phyloP scores from a whole-genome alignment of 2,113 vertebrate species.

The Crotalus tigris region DNA sequence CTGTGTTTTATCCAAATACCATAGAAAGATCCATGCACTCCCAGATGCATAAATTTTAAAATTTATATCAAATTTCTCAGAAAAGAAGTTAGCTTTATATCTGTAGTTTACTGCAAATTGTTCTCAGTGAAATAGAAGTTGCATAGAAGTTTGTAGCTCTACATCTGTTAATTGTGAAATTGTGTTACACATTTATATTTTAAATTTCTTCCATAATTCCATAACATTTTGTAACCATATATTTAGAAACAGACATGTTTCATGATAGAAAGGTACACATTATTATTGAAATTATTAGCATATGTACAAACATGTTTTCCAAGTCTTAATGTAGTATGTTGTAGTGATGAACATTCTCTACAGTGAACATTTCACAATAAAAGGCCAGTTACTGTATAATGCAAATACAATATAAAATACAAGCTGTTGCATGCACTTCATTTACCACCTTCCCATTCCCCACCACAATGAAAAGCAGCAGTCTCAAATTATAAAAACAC shows the following conservation, averaged over 20 bases:
- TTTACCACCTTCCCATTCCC: not conserved
- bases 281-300: conserved; percentile 47
- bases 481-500: conserved; percentile 51
- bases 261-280: conserved; percentile 39
- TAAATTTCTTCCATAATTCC: conserved; percentile 48
- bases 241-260: conserved; percentile 47
- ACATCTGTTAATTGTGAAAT: conserved; percentile 29
- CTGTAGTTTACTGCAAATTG: conserved; percentile 22
- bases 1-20: conserved; percentile 33
- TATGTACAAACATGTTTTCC: conserved; percentile 27
- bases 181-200: conserved; percentile 54
- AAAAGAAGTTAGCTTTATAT: not conserved
- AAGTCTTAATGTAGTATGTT: conserved; percentile 37
- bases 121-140: conserved; percentile 42
- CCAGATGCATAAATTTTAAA: not conserved
- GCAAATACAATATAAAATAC: conserved; percentile 23
- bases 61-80: conserved; percentile 2
- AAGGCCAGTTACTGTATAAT: conserved; percentile 1
- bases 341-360: conserved; percentile 33
- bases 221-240: conserved; percentile 20
- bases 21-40: conserved; percentile 1
- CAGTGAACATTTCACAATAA: conserved; percentile 37
- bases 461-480: conserved; percentile 43
- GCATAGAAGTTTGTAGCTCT: conserved; percentile 27
- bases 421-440: not conserved